phyloP scores from a whole-genome alignment of 1,140 invertebrate genomes.

The Epicauta chinensis region DNA sequence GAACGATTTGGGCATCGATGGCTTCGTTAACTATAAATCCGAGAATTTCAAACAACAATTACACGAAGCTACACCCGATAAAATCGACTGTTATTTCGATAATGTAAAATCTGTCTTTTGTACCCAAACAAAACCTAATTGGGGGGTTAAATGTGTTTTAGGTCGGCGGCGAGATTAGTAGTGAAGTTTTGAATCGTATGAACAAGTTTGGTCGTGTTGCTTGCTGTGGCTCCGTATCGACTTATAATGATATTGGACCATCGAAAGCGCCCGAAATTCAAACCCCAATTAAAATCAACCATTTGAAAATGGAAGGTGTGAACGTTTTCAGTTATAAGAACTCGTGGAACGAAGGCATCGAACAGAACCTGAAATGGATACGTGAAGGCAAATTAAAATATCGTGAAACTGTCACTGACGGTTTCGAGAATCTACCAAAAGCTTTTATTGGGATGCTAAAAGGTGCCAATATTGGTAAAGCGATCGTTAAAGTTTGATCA shows the following conservation, averaged over 20 bases:
- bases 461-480: constrained; percentile 58
- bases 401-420: constrained; percentile 52
- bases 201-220: constrained; percentile 51
- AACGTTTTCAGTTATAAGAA: constrained; percentile 46
- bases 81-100: constrained; percentile 67
- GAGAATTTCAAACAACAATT: constrained; percentile 47
- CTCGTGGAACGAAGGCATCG: constrained; percentile 48
- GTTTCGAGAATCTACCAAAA: constrained; percentile 56
- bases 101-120: constrained; percentile 42
- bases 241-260: constrained; percentile 45
- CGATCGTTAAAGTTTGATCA: constrained; percentile 35
- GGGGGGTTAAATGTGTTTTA: too few relatives aligned
- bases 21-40: constrained; percentile 64
- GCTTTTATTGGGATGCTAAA: constrained; percentile 55
- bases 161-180: constrained; percentile 55
- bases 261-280: constrained; percentile 47
- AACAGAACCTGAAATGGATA: constrained; percentile 51
- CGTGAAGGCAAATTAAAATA: constrained; percentile 53
- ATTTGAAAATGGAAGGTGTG: constrained; percentile 58
- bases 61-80: constrained; percentile 54
- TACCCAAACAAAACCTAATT: too few relatives aligned
- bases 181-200: constrained; percentile 53
- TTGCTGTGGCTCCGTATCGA: constrained; percentile 56
- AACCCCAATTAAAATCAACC: constrained; percentile 45
- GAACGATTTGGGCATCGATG: constrained; percentile 58